Percentiles rank a stretch among this genome's conserved stretches.
These are phyloP conservation scores for Ctenoplectra terminalis DNA, from an alignment of 1,140 invertebrate genomes.

Conservation along the genomic window DNA sequence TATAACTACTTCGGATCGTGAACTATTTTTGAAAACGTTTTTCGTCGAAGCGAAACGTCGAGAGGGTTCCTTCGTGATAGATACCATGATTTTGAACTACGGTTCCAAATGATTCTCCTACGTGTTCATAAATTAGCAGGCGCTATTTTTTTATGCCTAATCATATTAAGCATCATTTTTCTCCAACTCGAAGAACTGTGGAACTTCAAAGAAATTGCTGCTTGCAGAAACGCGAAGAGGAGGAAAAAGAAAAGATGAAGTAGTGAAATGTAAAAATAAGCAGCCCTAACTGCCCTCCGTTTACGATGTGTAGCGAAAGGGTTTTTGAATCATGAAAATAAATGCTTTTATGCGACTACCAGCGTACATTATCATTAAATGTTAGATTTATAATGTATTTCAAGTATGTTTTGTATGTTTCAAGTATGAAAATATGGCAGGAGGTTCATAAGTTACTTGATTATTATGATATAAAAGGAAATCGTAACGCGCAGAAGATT, in stretches of 20 bases:
- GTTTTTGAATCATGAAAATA: conserved; percentile 31
- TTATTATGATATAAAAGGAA: no score
- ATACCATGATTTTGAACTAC: no score
- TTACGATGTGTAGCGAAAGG: conserved; percentile 6
- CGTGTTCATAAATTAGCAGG: neutral
- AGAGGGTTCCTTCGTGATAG: neutral
- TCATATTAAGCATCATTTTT: neutral
- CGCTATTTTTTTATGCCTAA: neutral
- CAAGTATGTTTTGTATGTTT: no score
- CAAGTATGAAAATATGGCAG: no score
- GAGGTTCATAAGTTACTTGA: no score
- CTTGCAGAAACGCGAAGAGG: neutral
- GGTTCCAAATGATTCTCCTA: neutral
- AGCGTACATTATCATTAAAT: no score
- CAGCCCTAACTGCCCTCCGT: neutral
- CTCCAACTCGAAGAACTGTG: neutral
- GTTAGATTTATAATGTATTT: no score
- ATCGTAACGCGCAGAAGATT: no score
- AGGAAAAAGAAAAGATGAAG: neutral
- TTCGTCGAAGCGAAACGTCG: neutral
- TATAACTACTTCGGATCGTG: neutral
- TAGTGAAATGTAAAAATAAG: conserved; percentile 25
- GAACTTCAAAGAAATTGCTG: neutral
- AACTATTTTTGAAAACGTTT: neutral
- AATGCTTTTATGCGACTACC: neutral